These are phyloP conservation scores for Linnaemya tessellans DNA, from an alignment of 2,888 invertebrate species.

Conservation along the genomic window DNA sequence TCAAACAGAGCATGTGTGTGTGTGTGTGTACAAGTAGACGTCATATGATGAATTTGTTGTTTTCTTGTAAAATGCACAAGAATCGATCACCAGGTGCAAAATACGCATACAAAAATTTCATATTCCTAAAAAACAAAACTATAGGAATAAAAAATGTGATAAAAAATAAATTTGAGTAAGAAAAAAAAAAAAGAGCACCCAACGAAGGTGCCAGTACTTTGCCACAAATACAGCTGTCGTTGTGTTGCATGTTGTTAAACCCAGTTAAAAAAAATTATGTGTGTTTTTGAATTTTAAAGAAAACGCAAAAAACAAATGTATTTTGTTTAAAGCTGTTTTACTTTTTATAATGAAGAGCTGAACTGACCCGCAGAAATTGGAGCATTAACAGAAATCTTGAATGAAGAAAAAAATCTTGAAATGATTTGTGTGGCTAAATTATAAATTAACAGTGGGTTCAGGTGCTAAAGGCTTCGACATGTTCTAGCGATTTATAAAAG, in stretches of 20 bases:
- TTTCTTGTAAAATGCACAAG: slow-evolving; percentile 71
- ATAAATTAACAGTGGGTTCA: slow-evolving; percentile 33
- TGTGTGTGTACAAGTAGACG: neutral
- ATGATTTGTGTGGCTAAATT: slow-evolving; percentile 54
- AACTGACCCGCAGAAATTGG: slow-evolving; percentile 79
- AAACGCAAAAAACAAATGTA: slow-evolving; percentile 29
- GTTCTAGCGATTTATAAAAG: neutral
- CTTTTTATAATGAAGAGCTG: slow-evolving; percentile 45
- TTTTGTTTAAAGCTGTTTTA: slow-evolving; percentile 30
- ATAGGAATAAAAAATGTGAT: slow-evolving; percentile 41
- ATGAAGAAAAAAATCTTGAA: slow-evolving; percentile 36
- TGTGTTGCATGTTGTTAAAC: slow-evolving; percentile 63
- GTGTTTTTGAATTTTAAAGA: slow-evolving; percentile 24
- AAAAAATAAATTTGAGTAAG: slow-evolving; percentile 52
- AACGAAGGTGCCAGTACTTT: slow-evolving; percentile 68
- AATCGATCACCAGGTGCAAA: slow-evolving; percentile 81
- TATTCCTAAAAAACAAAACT: slow-evolving; percentile 53
- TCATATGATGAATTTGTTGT: slow-evolving; percentile 58
- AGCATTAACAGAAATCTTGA: slow-evolving; percentile 75
- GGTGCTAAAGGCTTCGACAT: neutral
- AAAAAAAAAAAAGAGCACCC: slow-evolving; percentile 64
- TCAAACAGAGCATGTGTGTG: slow-evolving; percentile 17
- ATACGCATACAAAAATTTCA: slow-evolving; percentile 74
- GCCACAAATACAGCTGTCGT: slow-evolving; percentile 74
- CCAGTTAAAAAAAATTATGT: slow-evolving; percentile 3